phyloP scores from a whole-genome alignment of 2,888 invertebrate species.

The Neoascia interrupta region DNA sequence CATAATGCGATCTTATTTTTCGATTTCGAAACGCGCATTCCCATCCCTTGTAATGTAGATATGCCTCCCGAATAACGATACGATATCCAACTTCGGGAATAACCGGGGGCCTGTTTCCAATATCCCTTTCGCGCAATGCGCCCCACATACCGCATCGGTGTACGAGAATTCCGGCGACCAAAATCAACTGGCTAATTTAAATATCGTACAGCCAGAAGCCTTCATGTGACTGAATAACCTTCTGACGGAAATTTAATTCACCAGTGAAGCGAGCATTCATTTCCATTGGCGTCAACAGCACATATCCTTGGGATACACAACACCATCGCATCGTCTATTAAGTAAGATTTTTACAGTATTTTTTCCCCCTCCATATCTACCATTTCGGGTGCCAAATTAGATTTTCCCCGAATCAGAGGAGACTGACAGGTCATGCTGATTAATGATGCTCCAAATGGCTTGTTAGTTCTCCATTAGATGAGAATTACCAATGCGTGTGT shows the following conservation, averaged over 20 bases:
- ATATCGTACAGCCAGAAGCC: slow-evolving; percentile 7
- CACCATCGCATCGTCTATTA: too few species aligned
- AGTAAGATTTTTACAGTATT: too few species aligned
- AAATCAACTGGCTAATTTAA: slow-evolving; percentile 24
- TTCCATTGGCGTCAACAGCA: slow-evolving; percentile 20
- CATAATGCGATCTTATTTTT: too few species aligned
- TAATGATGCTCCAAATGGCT: slow-evolving; percentile 36
- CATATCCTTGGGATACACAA: slow-evolving; percentile 13
- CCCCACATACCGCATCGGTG: too few species aligned
- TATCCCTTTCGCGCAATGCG: too few species aligned
- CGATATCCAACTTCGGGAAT: too few species aligned
- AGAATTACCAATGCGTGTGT: not conserved
- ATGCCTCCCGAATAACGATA: too few species aligned
- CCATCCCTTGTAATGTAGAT: too few species aligned
- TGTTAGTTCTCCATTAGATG: slow-evolving; percentile 33
- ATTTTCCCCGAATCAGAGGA: not conserved
- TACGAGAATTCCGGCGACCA: not conserved
- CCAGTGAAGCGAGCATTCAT: slow-evolving; percentile 17
- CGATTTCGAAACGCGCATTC: too few species aligned
- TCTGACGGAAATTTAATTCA: slow-evolving; percentile 22
- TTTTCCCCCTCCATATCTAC: too few species aligned
- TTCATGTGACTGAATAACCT: slow-evolving; percentile 14
- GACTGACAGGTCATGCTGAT: slow-evolving; percentile 17
- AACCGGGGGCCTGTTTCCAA: too few species aligned
- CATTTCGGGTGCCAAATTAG: slow-evolving; percentile 10